Base-by-base conservation (phyloP, 1,140 invertebrate species). In the Microplitis demolitor region DNA sequence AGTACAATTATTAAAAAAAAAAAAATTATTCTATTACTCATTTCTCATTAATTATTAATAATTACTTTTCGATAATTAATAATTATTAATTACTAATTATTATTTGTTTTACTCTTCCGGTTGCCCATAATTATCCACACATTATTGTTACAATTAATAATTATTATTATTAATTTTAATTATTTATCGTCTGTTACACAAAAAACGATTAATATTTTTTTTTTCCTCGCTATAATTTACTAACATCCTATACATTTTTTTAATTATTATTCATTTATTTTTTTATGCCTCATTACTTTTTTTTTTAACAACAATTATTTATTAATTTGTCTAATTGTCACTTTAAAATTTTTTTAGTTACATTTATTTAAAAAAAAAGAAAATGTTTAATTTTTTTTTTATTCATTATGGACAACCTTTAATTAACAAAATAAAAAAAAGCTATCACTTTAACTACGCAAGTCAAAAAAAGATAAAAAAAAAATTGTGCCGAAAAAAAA, bases 351-450 rank as follows among this genome's bases (percentile, higher is more conserved):
- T 68, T 53, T 67, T 61, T n/a, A 39, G 13, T 64, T 76, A 53
- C 78, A 3, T 82, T 74, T 72, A 72, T n/a, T 39, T n/a, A n/a
- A 56, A 53, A 31, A 63, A 54, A 61, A 75, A 72, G 53, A 74
- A 54, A 60, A 77, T 74, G 67, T 74, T 76, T 81, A 80, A 82
- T 45, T 45, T 9, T 45, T 45, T 11, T 9, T 45, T 54, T 54
- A 50, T 14, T 14, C 4, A 87, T 86, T 86, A 87, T 86, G 85
- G 85, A 87, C 85, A 87, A 87, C 85, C 83, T 73, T 35, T 51
- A 71, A 74, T 73, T 71, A 72, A 73, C 75, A 78, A 79, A 79
- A 79, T 78, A 78, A 81, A 79, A 75, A 62, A 75, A 78, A 72
- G 70, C 76, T 66, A 80, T 77, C 78, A 79, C 74, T 78, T 80